Evolutionary conservation across 1,140 invertebrate species (phyloP), one percentile per base, ranked within the genome.

Genomic region (Leptinotarsa lineolata): DNA sequence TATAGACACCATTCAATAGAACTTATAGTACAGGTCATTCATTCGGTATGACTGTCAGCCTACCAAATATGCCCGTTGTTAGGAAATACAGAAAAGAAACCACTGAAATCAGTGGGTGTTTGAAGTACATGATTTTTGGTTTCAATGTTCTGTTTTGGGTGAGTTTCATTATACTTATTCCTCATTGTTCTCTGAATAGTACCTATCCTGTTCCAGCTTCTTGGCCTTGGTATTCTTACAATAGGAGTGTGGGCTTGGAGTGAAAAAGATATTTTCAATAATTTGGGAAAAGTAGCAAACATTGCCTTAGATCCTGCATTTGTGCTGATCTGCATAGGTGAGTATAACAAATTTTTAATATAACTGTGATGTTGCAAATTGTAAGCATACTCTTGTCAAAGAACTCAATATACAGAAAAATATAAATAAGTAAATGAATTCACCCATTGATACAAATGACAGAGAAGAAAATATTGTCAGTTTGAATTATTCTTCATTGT

Each of bases 131-230:
- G 84, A 97, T 98, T 80, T 98, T 98, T 87, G 92, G 94, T 84
- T 97, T 97, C 86, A 99, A 99, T 89, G 96, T 98, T 75, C 87
- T 98, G 79, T 97, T 98, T 88, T 98, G 96, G 95, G 94, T 97
- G 86, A 92, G 92, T 81, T n/a, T 58, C 61, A 44, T 72, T 21
- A 66, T 63, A 12, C 16, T 30, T 13, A 63, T 63, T 15, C 4
- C 11, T 63, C 16, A 20, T 5, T 15, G n/a, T 63, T 18, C 0
- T 15, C 20, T 63, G 24, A 15, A 63, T 4, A 24, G 15, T 24
- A 21, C 44, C 61, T 74, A 65, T 82, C 13, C 76, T 82, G 75
- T 89, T 90, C 79, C 86, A 96, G 95, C 88, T 97, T 80, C 85
- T 95, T 61, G 96, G 96, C 12, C 87, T 97, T 21, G 88, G 91